Percentiles rank a stretch among this genome's conserved stretches.
phyloP scores from a whole-genome alignment of 2,113 vertebrate genomes.

The Pachycephala philippinensis region DNA sequence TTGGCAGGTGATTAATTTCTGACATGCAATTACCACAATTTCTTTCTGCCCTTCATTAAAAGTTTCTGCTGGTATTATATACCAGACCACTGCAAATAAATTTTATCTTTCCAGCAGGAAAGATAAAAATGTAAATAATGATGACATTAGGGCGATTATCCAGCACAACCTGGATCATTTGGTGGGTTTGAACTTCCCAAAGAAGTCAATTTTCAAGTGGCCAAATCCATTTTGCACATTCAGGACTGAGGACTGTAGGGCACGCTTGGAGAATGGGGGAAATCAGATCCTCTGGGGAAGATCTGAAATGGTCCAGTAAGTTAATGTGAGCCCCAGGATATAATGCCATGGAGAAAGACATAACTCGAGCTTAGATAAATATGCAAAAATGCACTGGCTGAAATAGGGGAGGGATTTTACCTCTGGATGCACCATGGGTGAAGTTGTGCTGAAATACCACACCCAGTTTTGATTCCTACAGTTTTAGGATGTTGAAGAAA shows the following conservation, averaged over 20 bases:
- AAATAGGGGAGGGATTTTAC: background rate
- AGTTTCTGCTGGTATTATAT: background rate
- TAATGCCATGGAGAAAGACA: background rate
- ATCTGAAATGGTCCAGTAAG: background rate
- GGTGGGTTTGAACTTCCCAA: background rate
- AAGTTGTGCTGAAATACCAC: background rate
- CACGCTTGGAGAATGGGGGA: background rate
- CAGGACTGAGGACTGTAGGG: background rate
- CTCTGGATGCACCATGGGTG: rapidly evolving
- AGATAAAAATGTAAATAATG: background rate
- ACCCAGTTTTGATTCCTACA: background rate
- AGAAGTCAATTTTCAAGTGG: background rate
- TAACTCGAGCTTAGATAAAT: background rate
- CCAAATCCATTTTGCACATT: background rate
- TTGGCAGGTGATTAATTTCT: background rate
- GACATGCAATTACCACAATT: background rate
- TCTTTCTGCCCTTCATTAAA: background rate
- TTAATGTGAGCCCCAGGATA: background rate
- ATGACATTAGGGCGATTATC: rapidly evolving
- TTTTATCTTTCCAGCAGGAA: background rate
- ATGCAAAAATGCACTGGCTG: background rate
- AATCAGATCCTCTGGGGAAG: background rate
- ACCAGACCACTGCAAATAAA: background rate
- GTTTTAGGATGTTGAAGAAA: background rate
- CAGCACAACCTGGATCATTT: background rate